Evolutionary conservation across 2,113 vertebrate genomes (phyloP).

Genomic region (Protobothrops mucrosquamatus): DNA sequence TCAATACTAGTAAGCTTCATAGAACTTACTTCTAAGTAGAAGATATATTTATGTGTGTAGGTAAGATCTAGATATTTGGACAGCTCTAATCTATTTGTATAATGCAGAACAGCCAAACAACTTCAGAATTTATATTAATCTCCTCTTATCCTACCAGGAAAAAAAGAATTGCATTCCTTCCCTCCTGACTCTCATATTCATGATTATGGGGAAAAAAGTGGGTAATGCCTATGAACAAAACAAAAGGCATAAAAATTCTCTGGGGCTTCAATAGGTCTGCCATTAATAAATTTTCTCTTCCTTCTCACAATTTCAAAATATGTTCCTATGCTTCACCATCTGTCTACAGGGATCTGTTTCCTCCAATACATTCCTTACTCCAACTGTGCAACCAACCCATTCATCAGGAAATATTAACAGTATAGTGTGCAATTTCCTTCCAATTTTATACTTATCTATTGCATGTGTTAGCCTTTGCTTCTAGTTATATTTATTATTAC

Average conservation of each 20-base stretch:
- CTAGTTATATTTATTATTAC: no score
- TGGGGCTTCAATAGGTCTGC: neutral
- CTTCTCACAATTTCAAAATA: neutral
- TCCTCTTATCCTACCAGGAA: neutral
- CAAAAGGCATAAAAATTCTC: neutral
- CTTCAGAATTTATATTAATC: neutral
- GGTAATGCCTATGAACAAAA: neutral
- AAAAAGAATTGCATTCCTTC: neutral
- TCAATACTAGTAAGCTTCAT: neutral
- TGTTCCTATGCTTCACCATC: neutral
- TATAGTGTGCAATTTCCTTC: neutral
- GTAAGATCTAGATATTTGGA: neutral
- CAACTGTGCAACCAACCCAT: neutral
- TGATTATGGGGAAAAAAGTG: neutral
- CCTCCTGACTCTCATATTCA: neutral
- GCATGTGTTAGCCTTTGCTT: no score
- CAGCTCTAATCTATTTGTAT: neutral
- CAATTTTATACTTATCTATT: neutral
- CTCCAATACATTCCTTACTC: neutral
- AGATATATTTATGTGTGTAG: neutral
- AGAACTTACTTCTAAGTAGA: neutral
- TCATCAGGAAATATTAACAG: neutral
- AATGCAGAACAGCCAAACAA: neutral
- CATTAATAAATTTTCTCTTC: neutral
- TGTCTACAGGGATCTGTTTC: neutral